Evolutionary conservation across 2,888 invertebrate genomes (phyloP).

Genomic region (Eupeodes luniger): DNA sequence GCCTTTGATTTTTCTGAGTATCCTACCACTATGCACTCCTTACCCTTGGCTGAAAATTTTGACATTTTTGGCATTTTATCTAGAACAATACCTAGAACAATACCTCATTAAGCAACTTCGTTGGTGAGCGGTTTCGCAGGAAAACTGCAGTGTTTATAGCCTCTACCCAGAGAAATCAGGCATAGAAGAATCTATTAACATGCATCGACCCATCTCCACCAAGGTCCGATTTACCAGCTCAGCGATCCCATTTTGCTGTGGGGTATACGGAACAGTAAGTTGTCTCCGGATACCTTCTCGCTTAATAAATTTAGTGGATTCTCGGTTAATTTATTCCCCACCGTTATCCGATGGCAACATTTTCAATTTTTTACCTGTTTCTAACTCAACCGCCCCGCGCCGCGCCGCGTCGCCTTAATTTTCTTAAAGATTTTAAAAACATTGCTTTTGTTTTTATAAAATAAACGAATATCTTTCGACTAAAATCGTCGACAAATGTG

Average conservation of each 20-base stretch:
- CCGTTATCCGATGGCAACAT: conserved; percentile 15
- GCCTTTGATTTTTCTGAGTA: conserved; percentile 28
- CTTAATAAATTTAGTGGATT: background rate
- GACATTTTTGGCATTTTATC: conserved; percentile 50
- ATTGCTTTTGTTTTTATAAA: conserved; percentile 14
- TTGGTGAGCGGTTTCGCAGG: conserved; percentile 45
- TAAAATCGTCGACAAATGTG: conserved; percentile 9
- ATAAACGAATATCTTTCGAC: conserved; percentile 10
- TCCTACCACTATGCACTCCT: background rate
- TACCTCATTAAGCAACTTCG: conserved; percentile 33
- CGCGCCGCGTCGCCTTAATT: no score
- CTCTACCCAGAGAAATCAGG: background rate
- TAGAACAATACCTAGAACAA: conserved; percentile 55
- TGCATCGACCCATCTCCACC: conserved; percentile 77
- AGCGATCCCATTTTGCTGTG: conserved; percentile 63
- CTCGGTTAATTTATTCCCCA: background rate
- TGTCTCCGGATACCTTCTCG: conserved; percentile 28
- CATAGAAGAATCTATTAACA: conserved; percentile 72
- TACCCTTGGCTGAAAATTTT: conserved; percentile 40
- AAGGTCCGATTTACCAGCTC: conserved; percentile 34
- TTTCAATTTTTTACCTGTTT: conserved; percentile 15
- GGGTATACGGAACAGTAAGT: conserved; percentile 5
- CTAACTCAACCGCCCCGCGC: conserved; percentile 5
- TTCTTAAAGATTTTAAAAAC: conserved; percentile 5
- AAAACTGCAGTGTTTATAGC: conserved; percentile 44